These are phyloP conservation scores for Phorcus lineatus DNA, from an alignment of 2,888 invertebrate species.

Conservation along the genomic window DNA sequence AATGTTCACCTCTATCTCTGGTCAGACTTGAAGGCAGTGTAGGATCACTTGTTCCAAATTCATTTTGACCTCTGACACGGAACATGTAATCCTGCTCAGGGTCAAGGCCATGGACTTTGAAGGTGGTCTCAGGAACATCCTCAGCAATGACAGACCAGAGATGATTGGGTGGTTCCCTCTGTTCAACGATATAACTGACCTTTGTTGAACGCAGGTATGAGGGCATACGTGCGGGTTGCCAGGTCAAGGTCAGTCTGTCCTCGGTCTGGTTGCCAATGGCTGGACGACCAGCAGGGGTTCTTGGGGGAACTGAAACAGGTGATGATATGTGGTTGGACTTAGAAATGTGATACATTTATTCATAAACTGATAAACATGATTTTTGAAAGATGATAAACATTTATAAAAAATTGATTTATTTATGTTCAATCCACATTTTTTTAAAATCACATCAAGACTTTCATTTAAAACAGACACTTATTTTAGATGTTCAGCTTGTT, in stretches of 20 bases:
- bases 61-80: slow-evolving; percentile 95
- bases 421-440: no score
- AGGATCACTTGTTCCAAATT: slow-evolving; percentile 96
- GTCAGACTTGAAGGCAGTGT: slow-evolving; percentile 85
- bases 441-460: no score
- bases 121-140: slow-evolving; percentile 52
- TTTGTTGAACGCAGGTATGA: slow-evolving; percentile 84
- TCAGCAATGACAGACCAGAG: slow-evolving; percentile 55
- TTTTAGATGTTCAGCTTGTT: no score
- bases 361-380: no score
- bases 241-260: slow-evolving; percentile 89
- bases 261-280: slow-evolving; percentile 95
- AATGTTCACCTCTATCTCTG: slow-evolving; percentile 53
- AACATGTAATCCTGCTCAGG: slow-evolving; percentile 97
- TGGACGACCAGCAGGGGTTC: slow-evolving; percentile 83
- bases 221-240: slow-evolving; percentile 94
- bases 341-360: no score
- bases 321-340: no score
- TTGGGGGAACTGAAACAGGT: slow-evolving; percentile 34
- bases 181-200: slow-evolving; percentile 94
- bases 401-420: no score
- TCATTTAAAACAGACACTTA: no score
- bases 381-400: no score
- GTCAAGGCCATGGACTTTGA: slow-evolving; percentile 78
- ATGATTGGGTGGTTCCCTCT: slow-evolving; percentile 52